Base-by-base conservation (phyloP, 2,888 invertebrate genomes). In the Athripsodes cinereus region DNA sequence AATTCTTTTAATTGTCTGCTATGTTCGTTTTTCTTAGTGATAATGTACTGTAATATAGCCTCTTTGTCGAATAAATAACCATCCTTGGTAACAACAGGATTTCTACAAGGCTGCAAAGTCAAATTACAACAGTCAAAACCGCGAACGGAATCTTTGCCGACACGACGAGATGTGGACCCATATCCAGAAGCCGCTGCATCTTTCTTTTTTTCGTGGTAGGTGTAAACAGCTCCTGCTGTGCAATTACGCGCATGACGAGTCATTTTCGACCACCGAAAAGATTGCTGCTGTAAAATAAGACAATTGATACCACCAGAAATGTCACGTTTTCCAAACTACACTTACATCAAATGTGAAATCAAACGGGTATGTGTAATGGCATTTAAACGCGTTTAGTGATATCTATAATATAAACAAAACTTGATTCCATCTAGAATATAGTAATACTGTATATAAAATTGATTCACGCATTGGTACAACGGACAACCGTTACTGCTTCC, bases 81-180 rank as follows among this genome's bases (percentile, higher is more conserved):
- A 69, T 97, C 92, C 71, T 86, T 85, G n/a, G 62, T 62, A 2
- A 60, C 51, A 1, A 61, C 61, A 10, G 61, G 59, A 22, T 57
- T 48, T 67, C 89, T 83, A 70, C 98, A 99, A 0, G 99, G 98
- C 70, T 99, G 99, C 59, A 99, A 76, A 1, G 96, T 96, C 56
- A 99, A 74, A 61, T 93, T 96, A 72, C 99, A 99, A 70, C 96
- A 96, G 73, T 99, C 99, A 72, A 98, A 99, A 69, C 90, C 93
- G 74, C 93, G 91, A 2, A 96, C 85, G 0, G 95, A 93, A 76
- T 96, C 96, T 71, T 95, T 98, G 2, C 96, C 95, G 52, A 98
- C 84, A 68, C 98, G 80, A 71, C 88, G 88, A 51, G 81, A 83
- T 71, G 88, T 87, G 31, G 90, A 90, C 1, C 92, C 97, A 73